Evolutionary conservation across 2,888 invertebrate genomes (phyloP), one percentile per base, ranked within the genome.

Genomic region (Tromatobia lineatoria): DNA sequence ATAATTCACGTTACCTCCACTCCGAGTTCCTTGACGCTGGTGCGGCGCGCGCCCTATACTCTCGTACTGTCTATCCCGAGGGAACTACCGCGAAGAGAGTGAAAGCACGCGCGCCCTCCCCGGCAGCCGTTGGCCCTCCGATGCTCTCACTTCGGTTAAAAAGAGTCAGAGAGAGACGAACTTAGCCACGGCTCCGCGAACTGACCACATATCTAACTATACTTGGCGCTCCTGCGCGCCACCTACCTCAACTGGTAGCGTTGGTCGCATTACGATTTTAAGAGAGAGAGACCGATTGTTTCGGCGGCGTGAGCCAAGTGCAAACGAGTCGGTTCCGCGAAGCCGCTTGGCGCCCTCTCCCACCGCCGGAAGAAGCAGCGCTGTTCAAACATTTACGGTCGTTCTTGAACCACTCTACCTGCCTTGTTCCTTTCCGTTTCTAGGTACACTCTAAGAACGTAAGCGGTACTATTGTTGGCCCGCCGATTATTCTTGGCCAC

Each of bases 221-320:
- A 54, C 23, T 23, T 11, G 11, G 11, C 1, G 23, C 11, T 54
- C 20, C 23, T 8, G 8, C 11, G 10, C 4, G 76, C 29, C 54
- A 10, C 47, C 64, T 76, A 34, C 47, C 59, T 69, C 75, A 61
- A 71, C 71, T 52, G 42, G 47, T 59, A 18, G 54, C 70, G 61
- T 59, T 66, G 77, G 82, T 74, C 42, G 85, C 89, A 91, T 90
- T 91, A 89, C 88, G 88, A 89, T 90, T 91, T 91, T 88, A 90
- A 89, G 89, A 89, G 76, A 64, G 69, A 83, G 85, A 86, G 66
- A 88, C 87, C 89, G 91, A 91, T 90, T 90, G 90, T 90, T 90
- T 89, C 87, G 87, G 85, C 87, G 85, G 89, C 90, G 90, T 89
- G 91, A 89, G 90, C 87, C 89, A 89, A 90, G 90, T 90, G 89